A percentile compares a stretch with the other conserved stretches of the same genome.
Conservation (phyloP, 2,888 invertebrate species). For the Leptura quadrifasciata region DNA sequence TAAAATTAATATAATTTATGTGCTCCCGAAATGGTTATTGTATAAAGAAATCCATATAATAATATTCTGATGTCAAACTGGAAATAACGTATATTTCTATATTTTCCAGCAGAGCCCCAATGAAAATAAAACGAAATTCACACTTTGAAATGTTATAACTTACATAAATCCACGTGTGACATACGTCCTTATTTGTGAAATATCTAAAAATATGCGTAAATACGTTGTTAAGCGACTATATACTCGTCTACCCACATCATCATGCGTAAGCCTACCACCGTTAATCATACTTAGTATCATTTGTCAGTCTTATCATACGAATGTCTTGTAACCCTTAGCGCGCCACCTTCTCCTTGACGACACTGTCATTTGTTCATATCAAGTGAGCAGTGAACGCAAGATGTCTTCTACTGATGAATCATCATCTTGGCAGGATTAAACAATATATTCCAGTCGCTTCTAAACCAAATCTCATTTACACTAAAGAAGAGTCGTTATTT, state of each 20-base stretch:
- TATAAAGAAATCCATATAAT: no score
- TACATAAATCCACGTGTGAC: slow-evolving; percentile 41
- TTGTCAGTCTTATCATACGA: slow-evolving; percentile 65
- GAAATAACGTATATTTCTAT: neutral
- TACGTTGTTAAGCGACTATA: slow-evolving; percentile 37
- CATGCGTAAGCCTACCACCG: slow-evolving; percentile 56
- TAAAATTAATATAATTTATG: neutral
- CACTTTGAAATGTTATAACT: slow-evolving; percentile 18
- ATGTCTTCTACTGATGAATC: slow-evolving; percentile 51
- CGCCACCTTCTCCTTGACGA: slow-evolving; percentile 54
- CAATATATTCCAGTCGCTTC: slow-evolving; percentile 51
- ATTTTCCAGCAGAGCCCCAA: neutral
- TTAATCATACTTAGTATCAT: slow-evolving; percentile 65
- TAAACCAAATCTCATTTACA: slow-evolving; percentile 50
- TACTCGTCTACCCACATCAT: slow-evolving; percentile 43
- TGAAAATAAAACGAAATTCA: neutral
- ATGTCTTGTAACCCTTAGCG: slow-evolving; percentile 56
- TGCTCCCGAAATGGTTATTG: no score
- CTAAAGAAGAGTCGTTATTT: slow-evolving; percentile 32
- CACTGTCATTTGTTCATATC: slow-evolving; percentile 57
- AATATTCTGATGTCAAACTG: no score
- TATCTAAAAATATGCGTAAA: slow-evolving; percentile 47
- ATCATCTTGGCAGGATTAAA: slow-evolving; percentile 49
- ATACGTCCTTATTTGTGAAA: slow-evolving; percentile 46
- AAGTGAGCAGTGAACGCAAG: slow-evolving; percentile 45